Base-by-base conservation (phyloP, 2,888 invertebrate genomes). In the Platerodrilus igneus region DNA sequence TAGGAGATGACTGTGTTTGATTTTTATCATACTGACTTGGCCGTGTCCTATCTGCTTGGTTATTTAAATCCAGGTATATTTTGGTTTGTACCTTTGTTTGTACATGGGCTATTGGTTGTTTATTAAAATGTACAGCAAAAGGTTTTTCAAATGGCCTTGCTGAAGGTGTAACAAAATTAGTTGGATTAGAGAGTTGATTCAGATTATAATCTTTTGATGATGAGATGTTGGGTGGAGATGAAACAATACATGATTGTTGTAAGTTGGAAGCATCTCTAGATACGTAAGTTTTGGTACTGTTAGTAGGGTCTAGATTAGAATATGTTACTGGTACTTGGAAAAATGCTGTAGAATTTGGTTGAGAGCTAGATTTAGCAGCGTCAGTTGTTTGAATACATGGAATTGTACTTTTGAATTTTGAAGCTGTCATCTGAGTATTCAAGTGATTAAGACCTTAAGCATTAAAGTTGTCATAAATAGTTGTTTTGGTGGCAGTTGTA, bases 81-180 rank as follows among this genome's bases (percentile, higher is more conserved):
- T 86, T 86, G 53, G 81, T 76, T 70, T 85, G 83, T 50, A 83
- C 81, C 69, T 86, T 86, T 45, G 83, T 81, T 67, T 84, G 84
- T 52, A 83, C 77, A 42, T 67, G 67, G 56, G 70, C 71, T 75
- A 75, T 7, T 77, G 73, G 19, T 53, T 71, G 72, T 53, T 68
- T 70, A 47, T 62, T 63, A 26, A 66, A 48, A 37, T 60, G 65
- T 34, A 71, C 59, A 13, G 69, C 37, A 13, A 53, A 45, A n/a
- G n/a, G 23, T 42, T 58, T 62, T 50, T 63, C 74, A 66, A 59
- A 60, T 9, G 72, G 68, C 37, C 75, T 67, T 11, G 63, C 18
- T n/a, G n/a, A n/a, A n/a, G n/a, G n/a, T 2, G 63, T 62, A 15
- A 70, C 53, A 44, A 67, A 65, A 10, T 59, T 55, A 9, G 62